These are phyloP conservation scores for Sinodicranocentrus sp. DNA, from an alignment of 2,888 invertebrate genomes.

Conservation along the genomic window DNA sequence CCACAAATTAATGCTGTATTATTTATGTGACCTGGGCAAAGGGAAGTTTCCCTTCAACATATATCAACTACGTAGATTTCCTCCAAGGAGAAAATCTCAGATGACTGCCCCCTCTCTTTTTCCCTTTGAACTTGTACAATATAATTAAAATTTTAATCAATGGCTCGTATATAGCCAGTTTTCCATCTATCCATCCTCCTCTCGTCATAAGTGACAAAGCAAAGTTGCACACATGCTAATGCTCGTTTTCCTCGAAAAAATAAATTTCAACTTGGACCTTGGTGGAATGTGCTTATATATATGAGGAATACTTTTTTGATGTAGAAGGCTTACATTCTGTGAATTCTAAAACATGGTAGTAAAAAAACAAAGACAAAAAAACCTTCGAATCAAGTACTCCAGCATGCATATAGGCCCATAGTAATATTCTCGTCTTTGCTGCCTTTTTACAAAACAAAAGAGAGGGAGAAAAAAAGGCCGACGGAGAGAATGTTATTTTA, in stretches of 20 bases:
- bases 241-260: not conserved
- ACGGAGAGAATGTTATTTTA: constrained; percentile 63
- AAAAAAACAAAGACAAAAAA: too few relatives aligned
- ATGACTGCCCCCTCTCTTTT: constrained; percentile 48
- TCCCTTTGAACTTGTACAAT: constrained; percentile 65
- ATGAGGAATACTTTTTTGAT: too few relatives aligned
- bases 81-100: constrained; percentile 66
- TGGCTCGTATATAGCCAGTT: constrained; percentile 37
- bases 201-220: constrained; percentile 58
- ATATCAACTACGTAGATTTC: too few relatives aligned
- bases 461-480: constrained; percentile 54
- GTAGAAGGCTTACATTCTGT: too few relatives aligned
- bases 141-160: constrained; percentile 72
- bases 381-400: constrained; percentile 14
- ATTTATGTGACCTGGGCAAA: constrained; percentile 40
- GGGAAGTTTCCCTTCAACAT: not conserved
- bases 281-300: not conserved
- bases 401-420: constrained; percentile 1
- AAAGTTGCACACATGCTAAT: constrained; percentile 35
- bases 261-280: not conserved
- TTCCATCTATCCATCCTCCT: constrained; percentile 28
- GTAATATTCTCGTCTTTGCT: too few relatives aligned
- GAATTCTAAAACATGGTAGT: too few relatives aligned
- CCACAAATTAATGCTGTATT: constrained; percentile 44
- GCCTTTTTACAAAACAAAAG: constrained; percentile 24